These are phyloP conservation scores for Acrossocheilus fasciatus DNA, from an alignment of 2,797 vertebrate species.

Conservation along the genomic window DNA sequence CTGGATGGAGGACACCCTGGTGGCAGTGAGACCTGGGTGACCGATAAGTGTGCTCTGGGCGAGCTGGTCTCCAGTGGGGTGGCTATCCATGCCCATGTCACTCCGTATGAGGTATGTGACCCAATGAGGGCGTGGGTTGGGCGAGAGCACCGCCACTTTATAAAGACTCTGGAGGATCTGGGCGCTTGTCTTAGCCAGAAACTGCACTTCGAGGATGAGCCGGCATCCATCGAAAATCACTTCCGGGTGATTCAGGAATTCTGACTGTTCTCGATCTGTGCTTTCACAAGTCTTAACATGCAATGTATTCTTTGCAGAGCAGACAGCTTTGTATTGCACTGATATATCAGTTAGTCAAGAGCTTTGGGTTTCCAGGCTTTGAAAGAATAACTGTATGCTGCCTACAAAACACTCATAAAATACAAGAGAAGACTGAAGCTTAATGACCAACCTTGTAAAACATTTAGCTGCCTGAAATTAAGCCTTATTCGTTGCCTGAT, in stretches of 20 bases:
- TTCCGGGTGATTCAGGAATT: constrained; percentile 92
- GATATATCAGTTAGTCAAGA: background rate
- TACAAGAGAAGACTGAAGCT: background rate
- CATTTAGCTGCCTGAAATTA: constrained; percentile 7
- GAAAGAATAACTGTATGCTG: background rate
- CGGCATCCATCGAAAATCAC: constrained; percentile 92
- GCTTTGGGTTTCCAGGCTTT: constrained; percentile 13
- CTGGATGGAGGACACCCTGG: constrained; percentile 96
- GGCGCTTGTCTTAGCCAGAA: constrained; percentile 82
- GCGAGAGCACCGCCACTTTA: constrained; percentile 88
- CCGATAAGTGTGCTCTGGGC: constrained; percentile 82
- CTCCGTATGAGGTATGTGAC: constrained; percentile 94
- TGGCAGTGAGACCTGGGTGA: constrained; percentile 96
- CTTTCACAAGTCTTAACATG: constrained; percentile 36
- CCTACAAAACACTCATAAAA: background rate
- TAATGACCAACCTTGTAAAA: constrained; percentile 30
- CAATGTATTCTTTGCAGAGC: background rate
- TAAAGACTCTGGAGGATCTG: constrained; percentile 86
- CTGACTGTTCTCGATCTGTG: constrained; percentile 61
- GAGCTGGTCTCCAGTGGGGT: constrained; percentile 86
- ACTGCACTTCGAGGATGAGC: constrained; percentile 90
- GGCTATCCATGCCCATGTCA: constrained; percentile 90
- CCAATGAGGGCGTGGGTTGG: constrained; percentile 97
- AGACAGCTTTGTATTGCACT: constrained; percentile 25
- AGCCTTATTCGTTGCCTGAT: constrained; percentile 10